These are phyloP conservation scores for Rallus limicola DNA, from an alignment of 2,113 vertebrate species.

Conservation along the genomic window DNA sequence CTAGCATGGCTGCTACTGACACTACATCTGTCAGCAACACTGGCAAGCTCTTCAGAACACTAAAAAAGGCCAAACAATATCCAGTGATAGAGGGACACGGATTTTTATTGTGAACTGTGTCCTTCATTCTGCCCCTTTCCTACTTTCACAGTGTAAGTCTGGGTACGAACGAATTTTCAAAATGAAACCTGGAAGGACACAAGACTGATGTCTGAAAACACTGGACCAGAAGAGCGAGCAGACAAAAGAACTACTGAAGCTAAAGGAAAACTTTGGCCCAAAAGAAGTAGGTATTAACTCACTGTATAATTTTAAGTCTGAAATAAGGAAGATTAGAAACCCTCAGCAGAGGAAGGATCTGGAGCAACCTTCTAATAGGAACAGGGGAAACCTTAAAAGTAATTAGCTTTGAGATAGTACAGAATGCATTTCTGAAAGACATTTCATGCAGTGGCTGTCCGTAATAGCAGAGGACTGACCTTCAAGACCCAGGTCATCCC, in stretches of 20 bases:
- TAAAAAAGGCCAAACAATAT: background rate
- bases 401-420: slow-evolving; percentile 6
- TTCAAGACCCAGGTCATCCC: background rate
- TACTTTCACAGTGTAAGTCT: background rate
- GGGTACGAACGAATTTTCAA: background rate
- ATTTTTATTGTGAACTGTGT: background rate
- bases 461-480: slow-evolving; percentile 29
- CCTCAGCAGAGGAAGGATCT: background rate
- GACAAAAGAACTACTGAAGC: background rate
- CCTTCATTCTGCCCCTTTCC: background rate
- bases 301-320: background rate
- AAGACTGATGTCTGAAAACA: background rate
- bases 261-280: background rate
- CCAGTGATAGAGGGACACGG: background rate
- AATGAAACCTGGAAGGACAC: background rate
- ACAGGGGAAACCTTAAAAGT: background rate
- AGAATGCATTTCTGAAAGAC: slow-evolving; percentile 25
- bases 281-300: background rate
- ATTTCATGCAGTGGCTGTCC: slow-evolving; percentile 24
- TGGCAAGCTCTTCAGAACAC: background rate
- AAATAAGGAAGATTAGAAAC: slow-evolving; percentile 2
- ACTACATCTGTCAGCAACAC: background rate
- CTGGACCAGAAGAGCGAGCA: background rate
- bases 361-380: background rate
- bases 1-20: background rate